Evolutionary conservation across 2,113 vertebrate genomes (phyloP), one percentile per base, ranked within the genome.

Genomic region (Poecilia latipinna): DNA sequence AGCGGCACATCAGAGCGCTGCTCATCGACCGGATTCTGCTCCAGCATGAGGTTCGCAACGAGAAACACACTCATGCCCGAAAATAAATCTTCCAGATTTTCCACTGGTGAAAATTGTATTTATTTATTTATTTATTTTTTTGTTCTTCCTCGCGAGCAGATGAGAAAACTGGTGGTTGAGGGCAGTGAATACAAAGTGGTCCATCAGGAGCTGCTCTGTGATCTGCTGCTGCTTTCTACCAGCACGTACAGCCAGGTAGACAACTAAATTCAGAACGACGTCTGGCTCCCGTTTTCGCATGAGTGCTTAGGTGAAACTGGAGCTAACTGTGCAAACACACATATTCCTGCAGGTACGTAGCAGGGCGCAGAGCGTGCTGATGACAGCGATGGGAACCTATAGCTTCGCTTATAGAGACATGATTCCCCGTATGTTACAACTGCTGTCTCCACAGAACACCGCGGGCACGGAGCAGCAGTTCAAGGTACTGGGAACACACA

Each of bases 401-500:
- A 98, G 96, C 86, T 99, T 99, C 89, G 97, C 97, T 78, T 98
- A 98, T 91, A 95, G 97, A 91, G 97, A 99, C 92, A 92, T 99
- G 57, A 96, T 97, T 88, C 97, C 98, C 32, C 92, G 95, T 74
- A 96, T 99, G 87, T 88, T 98, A 71, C 94, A 96, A 87, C 96
- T 97, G 74, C 88, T 99, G 82, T 93, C 90, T 24, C 97, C 97
- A 0, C 93, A 95, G 42, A 92, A 92, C 70, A 92, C 94, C 61
- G 87, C 91, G 60, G 93, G 95, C 82, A 96, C 95, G 19, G 96
- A 97, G 61, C 96, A 98, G 80, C 97, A 99, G 82, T 96, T 99
- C 81, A 99, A 99, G 97, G 97, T 98, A 69, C n/a, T 7, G 22
- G 19, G 15, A 57, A 57, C 51, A 15, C 51, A 26, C 37, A 26